These are phyloP conservation scores for Limosa lapponica DNA, from an alignment of 2,797 vertebrate genomes.

Conservation along the genomic window DNA sequence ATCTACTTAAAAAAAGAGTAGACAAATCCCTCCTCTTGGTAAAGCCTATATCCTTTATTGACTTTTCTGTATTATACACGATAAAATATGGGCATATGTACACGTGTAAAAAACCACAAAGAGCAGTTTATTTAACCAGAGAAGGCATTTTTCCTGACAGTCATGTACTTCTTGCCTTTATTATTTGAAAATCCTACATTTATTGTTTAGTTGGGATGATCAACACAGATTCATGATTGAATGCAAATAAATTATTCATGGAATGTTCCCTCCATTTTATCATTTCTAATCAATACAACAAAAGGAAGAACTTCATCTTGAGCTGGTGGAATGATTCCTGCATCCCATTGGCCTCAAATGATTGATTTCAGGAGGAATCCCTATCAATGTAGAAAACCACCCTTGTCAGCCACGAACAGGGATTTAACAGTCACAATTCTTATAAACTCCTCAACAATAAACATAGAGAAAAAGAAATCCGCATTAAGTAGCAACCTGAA, in stretches of 20 bases:
- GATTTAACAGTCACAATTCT: background rate
- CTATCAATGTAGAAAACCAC: background rate
- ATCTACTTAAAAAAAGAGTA: background rate
- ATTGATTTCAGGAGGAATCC: background rate
- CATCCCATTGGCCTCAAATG: accelerated
- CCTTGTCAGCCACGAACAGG: accelerated
- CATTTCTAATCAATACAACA: background rate
- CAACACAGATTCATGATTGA: background rate
- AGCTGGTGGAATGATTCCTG: background rate
- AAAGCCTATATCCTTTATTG: background rate
- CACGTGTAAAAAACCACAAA: background rate
- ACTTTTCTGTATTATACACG: background rate
- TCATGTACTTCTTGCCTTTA: background rate
- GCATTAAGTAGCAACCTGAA: background rate
- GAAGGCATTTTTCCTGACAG: background rate
- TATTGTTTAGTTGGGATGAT: background rate
- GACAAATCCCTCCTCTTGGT: background rate
- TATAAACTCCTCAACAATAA: background rate
- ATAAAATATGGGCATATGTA: background rate
- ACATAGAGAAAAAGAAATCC: background rate
- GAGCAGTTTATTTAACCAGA: background rate
- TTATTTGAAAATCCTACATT: background rate
- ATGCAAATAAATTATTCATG: background rate
- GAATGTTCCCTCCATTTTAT: background rate
- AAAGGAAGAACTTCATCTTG: background rate